These are phyloP conservation scores for Acrobasis consociella DNA, from an alignment of 2,888 invertebrate genomes.

Conservation along the genomic window DNA sequence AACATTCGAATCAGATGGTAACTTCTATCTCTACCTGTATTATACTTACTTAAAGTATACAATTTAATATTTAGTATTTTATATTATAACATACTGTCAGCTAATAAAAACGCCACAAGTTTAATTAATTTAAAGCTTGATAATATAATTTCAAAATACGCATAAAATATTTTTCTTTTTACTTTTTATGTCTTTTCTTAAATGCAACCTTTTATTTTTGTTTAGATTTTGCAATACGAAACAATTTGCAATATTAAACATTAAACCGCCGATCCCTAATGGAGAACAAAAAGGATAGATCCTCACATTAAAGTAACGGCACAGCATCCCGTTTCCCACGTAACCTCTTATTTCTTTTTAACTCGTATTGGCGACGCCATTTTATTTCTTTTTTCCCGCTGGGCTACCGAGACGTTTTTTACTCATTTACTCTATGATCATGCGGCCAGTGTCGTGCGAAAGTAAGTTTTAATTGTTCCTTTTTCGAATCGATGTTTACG, in stretches of 20 bases:
- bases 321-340: constrained; percentile 56
- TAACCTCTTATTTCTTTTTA: constrained; percentile 36
- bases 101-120: too few species aligned
- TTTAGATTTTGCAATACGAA: background rate
- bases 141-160: too few species aligned
- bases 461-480: constrained; percentile 23
- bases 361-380: constrained; percentile 30
- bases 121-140: too few species aligned
- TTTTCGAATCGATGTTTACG: constrained; percentile 22
- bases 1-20: too few species aligned
- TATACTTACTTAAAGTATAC: too few species aligned
- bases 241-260: constrained; percentile 9
- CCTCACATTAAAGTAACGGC: constrained; percentile 45
- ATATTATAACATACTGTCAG: too few species aligned
- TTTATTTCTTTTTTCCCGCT: constrained; percentile 29
- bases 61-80: too few species aligned
- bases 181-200: too few species aligned
- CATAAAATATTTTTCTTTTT: too few species aligned
- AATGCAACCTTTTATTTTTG: too few species aligned
- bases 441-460: constrained; percentile 27
- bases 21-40: too few species aligned
- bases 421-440: constrained; percentile 30
- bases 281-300: constrained; percentile 29
- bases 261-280: constrained; percentile 16
- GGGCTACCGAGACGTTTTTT: constrained; percentile 28